Evolutionary conservation across 2,113 vertebrate genomes (phyloP).

Genomic region (Hystrix cristata): DNA sequence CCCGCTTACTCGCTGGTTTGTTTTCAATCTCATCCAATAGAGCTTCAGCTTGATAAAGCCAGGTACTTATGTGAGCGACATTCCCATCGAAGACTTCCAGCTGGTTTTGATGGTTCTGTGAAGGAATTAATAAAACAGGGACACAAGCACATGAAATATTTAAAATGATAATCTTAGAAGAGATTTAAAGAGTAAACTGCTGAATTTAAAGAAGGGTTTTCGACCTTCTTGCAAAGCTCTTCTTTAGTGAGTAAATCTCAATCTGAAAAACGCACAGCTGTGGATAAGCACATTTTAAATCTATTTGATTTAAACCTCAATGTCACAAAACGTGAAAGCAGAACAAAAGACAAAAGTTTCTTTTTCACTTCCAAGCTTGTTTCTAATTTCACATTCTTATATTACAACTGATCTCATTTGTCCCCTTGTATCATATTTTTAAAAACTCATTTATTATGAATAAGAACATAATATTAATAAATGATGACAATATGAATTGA

Average conservation of each 20-base stretch:
- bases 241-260: background rate
- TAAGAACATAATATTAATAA: background rate
- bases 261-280: background rate
- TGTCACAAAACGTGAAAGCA: background rate
- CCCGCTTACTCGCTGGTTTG: conserved; percentile 91
- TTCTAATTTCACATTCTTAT: background rate
- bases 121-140: conserved; percentile 33
- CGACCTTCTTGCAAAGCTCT: background rate
- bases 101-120: conserved; percentile 95
- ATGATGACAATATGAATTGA: background rate
- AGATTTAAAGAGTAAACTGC: background rate
- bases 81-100: conserved; percentile 98
- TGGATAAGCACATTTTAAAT: background rate
- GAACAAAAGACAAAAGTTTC: background rate
- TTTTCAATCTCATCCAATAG: conserved; percentile 96
- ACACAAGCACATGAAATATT: background rate
- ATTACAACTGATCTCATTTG: conserved; percentile 19
- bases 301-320: background rate
- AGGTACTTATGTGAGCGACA: conserved; percentile 98
- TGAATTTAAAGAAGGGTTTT: background rate
- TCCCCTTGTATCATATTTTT: background rate
- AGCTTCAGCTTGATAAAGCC: conserved; percentile 98
- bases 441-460: background rate
- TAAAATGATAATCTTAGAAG: background rate
- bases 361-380: conserved; percentile 14